Evolutionary conservation across 2,113 vertebrate genomes (phyloP).

Genomic region (Speoplatyrhinus poulsoni): DNA sequence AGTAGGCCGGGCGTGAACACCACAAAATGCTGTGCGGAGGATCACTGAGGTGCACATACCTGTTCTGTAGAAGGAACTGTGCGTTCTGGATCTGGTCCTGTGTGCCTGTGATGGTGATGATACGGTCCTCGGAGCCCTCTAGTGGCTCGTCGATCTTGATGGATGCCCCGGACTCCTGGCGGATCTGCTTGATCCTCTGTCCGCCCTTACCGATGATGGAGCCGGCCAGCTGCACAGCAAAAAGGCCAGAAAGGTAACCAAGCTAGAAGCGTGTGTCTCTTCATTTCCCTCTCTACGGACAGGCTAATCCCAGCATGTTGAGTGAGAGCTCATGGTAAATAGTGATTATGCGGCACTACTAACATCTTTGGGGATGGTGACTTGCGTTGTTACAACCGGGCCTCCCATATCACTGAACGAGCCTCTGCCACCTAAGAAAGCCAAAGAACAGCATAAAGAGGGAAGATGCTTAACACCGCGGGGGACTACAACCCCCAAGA

Average conservation of each 20-base stretch:
- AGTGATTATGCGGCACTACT: slow-evolving; percentile 54
- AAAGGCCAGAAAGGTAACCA: background rate
- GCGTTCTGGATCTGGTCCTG: slow-evolving; percentile 99
- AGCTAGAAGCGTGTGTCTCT: background rate
- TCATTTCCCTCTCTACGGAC: background rate
- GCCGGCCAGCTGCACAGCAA: slow-evolving; percentile 84
- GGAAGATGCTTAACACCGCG: background rate
- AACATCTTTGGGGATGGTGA: slow-evolving; percentile 99
- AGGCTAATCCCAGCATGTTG: background rate
- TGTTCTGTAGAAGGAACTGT: slow-evolving; percentile 98
- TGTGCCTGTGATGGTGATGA: slow-evolving; percentile 98
- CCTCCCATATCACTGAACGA: slow-evolving; percentile 96
- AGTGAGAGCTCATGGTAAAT: background rate
- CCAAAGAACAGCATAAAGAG: background rate
- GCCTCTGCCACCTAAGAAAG: slow-evolving; percentile 81
- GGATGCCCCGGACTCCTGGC: slow-evolving; percentile 94
- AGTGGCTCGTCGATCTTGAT: slow-evolving; percentile 98
- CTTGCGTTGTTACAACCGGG: slow-evolving; percentile 97
- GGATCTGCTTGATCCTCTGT: slow-evolving; percentile 96
- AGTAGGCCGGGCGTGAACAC: slow-evolving; percentile 13
- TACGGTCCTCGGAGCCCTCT: slow-evolving; percentile 97
- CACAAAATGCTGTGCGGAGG: background rate
- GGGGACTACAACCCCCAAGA: background rate
- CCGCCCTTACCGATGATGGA: slow-evolving; percentile 98
- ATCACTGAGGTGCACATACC: slow-evolving; percentile 71